phyloP scores from a whole-genome alignment of 2,113 vertebrate species.

The Cheilinus undulatus region DNA sequence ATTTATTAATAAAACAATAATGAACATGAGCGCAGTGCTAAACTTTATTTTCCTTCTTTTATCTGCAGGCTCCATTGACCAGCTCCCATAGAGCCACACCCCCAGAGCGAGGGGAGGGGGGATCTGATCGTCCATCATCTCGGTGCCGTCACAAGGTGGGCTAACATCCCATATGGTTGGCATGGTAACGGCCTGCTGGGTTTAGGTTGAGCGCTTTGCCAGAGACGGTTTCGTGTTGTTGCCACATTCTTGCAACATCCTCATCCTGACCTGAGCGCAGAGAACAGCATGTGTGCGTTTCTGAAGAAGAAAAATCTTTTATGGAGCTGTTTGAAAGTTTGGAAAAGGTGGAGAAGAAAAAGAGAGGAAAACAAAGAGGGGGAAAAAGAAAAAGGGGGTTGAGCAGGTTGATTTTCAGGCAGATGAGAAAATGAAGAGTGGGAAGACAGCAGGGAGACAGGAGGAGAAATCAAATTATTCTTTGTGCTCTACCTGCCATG shows the following conservation, averaged over 20 bases:
- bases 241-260: slow-evolving; percentile 81
- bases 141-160: slow-evolving; percentile 77
- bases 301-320: slow-evolving; percentile 51
- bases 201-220: slow-evolving; percentile 72
- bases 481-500: slow-evolving; percentile 77
- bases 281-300: slow-evolving; percentile 51
- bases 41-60: slow-evolving; percentile 47
- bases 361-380: background rate
- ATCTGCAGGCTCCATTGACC: slow-evolving; percentile 62
- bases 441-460: slow-evolving; percentile 60
- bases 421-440: slow-evolving; percentile 69
- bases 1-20: slow-evolving; percentile 66
- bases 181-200: slow-evolving; percentile 79
- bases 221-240: slow-evolving; percentile 77
- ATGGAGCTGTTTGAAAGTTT: slow-evolving; percentile 36
- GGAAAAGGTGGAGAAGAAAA: slow-evolving; percentile 24
- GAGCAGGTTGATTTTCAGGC: slow-evolving; percentile 43
- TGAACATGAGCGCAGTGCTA: slow-evolving; percentile 57
- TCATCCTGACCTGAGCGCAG: slow-evolving; percentile 61
- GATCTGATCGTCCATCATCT: slow-evolving; percentile 76
- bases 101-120: slow-evolving; percentile 48
- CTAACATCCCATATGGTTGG: slow-evolving; percentile 75
- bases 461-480: slow-evolving; percentile 80
- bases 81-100: slow-evolving; percentile 54
- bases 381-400: slow-evolving; percentile 45